phyloP scores from a whole-genome alignment of 2,888 invertebrate genomes.

The Corbicula japonica region DNA sequence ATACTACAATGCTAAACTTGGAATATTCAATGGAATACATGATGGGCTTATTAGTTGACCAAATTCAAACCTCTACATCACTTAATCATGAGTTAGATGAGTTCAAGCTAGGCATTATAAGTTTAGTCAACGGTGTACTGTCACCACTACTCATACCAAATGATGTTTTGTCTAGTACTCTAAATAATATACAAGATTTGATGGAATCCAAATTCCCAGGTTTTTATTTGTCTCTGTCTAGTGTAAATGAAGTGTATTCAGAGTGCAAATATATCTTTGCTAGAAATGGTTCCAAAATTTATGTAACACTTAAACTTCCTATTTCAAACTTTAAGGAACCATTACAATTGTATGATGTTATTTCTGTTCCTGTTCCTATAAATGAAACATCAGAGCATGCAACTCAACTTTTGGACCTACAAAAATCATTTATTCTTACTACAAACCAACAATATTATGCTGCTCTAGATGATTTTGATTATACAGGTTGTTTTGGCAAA shows the following conservation, averaged over 20 bases:
- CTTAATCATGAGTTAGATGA: conserved; percentile 26
- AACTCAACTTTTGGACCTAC: conserved; percentile 51
- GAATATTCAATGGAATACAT: conserved; percentile 18
- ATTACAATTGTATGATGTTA: conserved; percentile 42
- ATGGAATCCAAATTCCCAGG: conserved; percentile 25
- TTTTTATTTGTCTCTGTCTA: conserved; percentile 27
- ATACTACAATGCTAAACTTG: conserved; percentile 2
- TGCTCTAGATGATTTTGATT: conserved; percentile 3
- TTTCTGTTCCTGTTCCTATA: conserved; percentile 53
- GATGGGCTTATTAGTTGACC: conserved; percentile 20
- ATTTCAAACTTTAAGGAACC: conserved; percentile 45
- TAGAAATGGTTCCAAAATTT: conserved; percentile 27
- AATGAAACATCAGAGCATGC: conserved; percentile 55
- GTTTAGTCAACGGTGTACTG: conserved; percentile 26
- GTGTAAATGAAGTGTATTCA: conserved; percentile 11
- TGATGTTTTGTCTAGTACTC: not conserved
- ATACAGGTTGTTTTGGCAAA: conserved; percentile 10
- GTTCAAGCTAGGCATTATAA: conserved; percentile 5
- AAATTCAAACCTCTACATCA: conserved; percentile 10
- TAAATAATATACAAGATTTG: conserved; percentile 23
- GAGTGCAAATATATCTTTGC: conserved; percentile 31
- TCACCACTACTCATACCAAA: conserved; percentile 30
- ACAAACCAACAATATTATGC: conserved; percentile 29
- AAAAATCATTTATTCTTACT: conserved; percentile 24
- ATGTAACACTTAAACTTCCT: conserved; percentile 46